These are phyloP conservation scores for Clusia tigrina DNA, from an alignment of 2,888 invertebrate species.

Conservation along the genomic window DNA sequence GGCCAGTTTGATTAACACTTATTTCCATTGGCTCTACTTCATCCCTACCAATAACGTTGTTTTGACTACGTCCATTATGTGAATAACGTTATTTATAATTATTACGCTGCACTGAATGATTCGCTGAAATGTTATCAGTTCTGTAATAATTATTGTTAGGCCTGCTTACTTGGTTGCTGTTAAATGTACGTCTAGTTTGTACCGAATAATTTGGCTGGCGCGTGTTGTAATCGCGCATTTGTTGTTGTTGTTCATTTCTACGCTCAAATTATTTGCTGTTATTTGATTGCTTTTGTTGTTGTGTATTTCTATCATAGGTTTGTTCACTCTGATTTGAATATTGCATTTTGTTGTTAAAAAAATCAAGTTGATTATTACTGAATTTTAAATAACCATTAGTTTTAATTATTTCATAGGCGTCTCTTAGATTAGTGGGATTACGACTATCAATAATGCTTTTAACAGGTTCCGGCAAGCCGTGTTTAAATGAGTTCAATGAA, in stretches of 20 bases:
- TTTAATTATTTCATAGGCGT: slow-evolving; percentile 22
- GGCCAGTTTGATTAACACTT: neutral
- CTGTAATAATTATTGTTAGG: neutral
- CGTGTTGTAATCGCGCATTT: neutral
- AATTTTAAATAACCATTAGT: slow-evolving; percentile 24
- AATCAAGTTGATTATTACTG: no score
- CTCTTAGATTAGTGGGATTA: slow-evolving; percentile 19
- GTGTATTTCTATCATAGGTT: neutral
- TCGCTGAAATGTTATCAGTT: neutral
- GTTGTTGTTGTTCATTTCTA: neutral
- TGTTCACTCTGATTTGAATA: neutral
- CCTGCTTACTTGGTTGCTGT: neutral
- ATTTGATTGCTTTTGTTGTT: neutral
- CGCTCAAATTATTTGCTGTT: neutral
- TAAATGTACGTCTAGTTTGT: neutral
- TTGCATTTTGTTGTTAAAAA: neutral
- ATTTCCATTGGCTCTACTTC: slow-evolving; percentile 1
- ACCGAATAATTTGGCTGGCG: neutral
- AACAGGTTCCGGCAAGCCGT: no score
- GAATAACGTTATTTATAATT: no score
- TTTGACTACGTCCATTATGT: no score
- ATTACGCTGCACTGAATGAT: no score
- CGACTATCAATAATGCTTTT: slow-evolving; percentile 14
- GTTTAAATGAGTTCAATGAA: no score
- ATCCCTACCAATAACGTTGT: neutral